phyloP scores from a whole-genome alignment of 2,797 vertebrate genomes.

The Hozukius guyotensis region DNA sequence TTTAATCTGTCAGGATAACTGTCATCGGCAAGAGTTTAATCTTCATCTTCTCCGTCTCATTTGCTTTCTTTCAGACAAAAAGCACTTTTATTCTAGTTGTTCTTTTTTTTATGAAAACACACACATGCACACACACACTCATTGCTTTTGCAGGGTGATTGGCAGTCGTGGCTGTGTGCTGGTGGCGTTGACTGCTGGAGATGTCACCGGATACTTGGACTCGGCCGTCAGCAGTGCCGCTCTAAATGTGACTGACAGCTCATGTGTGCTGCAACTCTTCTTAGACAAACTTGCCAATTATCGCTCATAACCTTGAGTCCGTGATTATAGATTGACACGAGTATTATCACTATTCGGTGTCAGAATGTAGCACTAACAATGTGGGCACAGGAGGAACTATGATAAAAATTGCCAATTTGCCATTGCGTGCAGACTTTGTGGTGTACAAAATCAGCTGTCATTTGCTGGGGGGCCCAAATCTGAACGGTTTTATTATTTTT shows the following conservation, averaged over 20 bases:
- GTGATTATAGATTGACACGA: conserved; percentile 22
- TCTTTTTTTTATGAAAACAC: neutral
- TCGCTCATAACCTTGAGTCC: conserved; percentile 24
- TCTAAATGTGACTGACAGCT: conserved; percentile 56
- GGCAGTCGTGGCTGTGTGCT: conserved; percentile 43
- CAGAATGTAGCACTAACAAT: conserved; percentile 10
- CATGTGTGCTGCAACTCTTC: conserved; percentile 40
- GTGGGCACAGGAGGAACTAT: neutral
- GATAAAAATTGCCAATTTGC: neutral
- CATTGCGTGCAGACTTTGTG: neutral
- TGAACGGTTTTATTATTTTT: neutral
- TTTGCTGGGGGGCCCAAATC: neutral
- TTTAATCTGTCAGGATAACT: conserved; percentile 45
- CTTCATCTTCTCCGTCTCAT: conserved; percentile 14
- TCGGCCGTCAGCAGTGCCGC: conserved; percentile 35
- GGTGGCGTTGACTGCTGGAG: conserved; percentile 51
- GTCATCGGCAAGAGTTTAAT: conserved; percentile 27
- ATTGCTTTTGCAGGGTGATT: conserved; percentile 29
- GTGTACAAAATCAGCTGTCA: neutral
- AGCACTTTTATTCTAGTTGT: neutral
- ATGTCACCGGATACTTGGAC: conserved; percentile 58
- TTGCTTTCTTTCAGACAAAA: conserved; percentile 28
- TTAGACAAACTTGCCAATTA: conserved; percentile 55
- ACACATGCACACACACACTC: neutral
- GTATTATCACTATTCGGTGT: conserved; percentile 13